Base-by-base conservation (phyloP, 2,888 invertebrate species). In the Candidula unifasciata region DNA sequence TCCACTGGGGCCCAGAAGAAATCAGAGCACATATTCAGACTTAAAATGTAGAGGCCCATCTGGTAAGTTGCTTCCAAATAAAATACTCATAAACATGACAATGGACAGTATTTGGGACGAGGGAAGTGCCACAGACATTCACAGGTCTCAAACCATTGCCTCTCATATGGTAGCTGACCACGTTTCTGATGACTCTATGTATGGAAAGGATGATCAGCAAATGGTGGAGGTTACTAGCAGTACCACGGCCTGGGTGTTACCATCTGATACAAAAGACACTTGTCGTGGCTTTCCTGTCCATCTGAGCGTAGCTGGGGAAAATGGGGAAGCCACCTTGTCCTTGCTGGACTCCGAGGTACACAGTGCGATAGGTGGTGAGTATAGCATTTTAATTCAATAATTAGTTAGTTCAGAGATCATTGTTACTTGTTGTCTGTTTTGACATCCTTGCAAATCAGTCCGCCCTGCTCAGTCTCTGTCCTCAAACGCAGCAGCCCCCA, bases 51-150 rank as follows among this genome's bases (percentile, higher is more conserved):
- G 33, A 24, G 73, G 44, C 30, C 82, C 73, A 18, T 21, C 73
- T 27, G 33, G 52, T 44, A 37, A 44, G 52, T 66, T 69, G 10
- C 33, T 79, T 13, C 78, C 83, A 57, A 78, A 71, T 66, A 60
- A 78, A 6, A 33, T 78, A 1, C 60, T 83, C 0, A 60, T 83
- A 1, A 79, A 60, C 27, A 71, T 83, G 69, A 30, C 78, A 27
- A n/a, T 79, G 10, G 79, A 83, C 33, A 71, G 21, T 21, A 35
- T 83, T 30, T 83, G 69, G 69, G 37, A 30, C 27, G 78, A 74
- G 35, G 69, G 54, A 27, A 69, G 18, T 69, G 16, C 71, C 3
- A 30, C 60, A 0, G 57, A 68, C 5, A 16, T 79, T 71, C 52
- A 27, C 6, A 52, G 71, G 30, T 6, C 69, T 30, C 77, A 77